A percentile compares a stretch with the other conserved stretches of the same genome.
Conservation (phyloP, 2,797 vertebrate species). For the Eurystomus glaucurus region DNA sequence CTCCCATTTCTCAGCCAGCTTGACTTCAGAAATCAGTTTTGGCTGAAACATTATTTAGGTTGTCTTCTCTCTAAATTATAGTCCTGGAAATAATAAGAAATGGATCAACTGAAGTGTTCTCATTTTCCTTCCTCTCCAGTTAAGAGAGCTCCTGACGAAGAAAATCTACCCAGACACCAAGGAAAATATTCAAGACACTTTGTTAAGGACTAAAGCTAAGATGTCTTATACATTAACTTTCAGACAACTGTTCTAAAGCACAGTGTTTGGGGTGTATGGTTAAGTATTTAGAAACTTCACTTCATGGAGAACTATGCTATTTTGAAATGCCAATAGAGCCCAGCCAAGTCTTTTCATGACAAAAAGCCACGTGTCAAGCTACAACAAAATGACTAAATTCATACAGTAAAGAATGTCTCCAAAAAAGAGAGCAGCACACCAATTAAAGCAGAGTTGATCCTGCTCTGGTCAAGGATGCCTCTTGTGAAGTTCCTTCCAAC, state of each 20-base stretch:
- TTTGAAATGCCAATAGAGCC: neutral
- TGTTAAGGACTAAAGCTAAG: neutral
- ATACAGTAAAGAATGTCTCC: neutral
- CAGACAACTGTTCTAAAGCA: neutral
- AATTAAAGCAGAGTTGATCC: neutral
- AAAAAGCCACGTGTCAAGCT: neutral
- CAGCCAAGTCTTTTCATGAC: neutral
- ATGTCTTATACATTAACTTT: neutral
- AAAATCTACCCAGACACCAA: neutral
- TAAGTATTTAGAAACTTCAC: neutral
- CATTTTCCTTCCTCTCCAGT: neutral
- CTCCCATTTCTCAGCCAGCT: neutral
- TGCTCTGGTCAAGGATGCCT: neutral
- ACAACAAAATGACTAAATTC: neutral
- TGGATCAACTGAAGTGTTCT: neutral
- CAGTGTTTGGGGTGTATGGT: neutral
- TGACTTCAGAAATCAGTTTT: neutral
- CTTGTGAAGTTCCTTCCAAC: neutral
- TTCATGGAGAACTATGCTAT: neutral
- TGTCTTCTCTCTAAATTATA: neutral
- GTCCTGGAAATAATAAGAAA: constrained; percentile 7
- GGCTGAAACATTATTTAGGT: neutral
- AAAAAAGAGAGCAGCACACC: neutral
- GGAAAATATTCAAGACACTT: neutral
- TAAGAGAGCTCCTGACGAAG: neutral